phyloP scores from a whole-genome alignment of 2,888 invertebrate species.

The Mesorhabditis sp. region DNA sequence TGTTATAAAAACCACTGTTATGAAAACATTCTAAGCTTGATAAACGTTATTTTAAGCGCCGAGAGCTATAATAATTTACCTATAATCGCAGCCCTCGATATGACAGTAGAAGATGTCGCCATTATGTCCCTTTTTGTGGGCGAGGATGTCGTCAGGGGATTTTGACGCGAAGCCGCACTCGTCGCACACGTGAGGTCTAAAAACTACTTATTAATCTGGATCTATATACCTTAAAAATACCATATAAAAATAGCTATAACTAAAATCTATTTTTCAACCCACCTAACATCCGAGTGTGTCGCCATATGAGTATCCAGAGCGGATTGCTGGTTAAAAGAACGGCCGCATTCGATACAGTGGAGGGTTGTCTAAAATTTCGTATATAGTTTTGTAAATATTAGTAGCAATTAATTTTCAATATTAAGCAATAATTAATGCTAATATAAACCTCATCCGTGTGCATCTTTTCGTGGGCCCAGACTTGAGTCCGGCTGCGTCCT shows the following conservation, averaged over 20 bases:
- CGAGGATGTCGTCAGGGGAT: slow-evolving; percentile 68
- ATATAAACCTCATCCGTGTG: slow-evolving; percentile 61
- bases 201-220: slow-evolving; percentile 11
- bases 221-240: slow-evolving; percentile 4
- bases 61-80: not conserved
- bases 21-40: too few species aligned
- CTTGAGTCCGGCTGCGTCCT: slow-evolving; percentile 57
- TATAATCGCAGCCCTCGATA: slow-evolving; percentile 15
- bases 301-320: slow-evolving; percentile 66
- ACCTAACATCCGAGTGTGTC: slow-evolving; percentile 27
- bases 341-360: slow-evolving; percentile 65
- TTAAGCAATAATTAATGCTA: not conserved
- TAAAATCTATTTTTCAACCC: not conserved
- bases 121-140: slow-evolving; percentile 69
- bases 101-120: slow-evolving; percentile 69
- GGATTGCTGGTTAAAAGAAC: slow-evolving; percentile 66
- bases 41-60: too few species aligned
- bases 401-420: not conserved
- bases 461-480: slow-evolving; percentile 67
- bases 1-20: too few species aligned
- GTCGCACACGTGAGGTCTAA: slow-evolving; percentile 68
- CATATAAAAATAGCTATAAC: slow-evolving; percentile 5
- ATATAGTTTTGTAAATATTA: not conserved
- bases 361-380: slow-evolving; percentile 50
- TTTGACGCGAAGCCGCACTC: slow-evolving; percentile 71